Base-by-base conservation (phyloP, 2,888 invertebrate genomes). In the Laothoe populi region DNA sequence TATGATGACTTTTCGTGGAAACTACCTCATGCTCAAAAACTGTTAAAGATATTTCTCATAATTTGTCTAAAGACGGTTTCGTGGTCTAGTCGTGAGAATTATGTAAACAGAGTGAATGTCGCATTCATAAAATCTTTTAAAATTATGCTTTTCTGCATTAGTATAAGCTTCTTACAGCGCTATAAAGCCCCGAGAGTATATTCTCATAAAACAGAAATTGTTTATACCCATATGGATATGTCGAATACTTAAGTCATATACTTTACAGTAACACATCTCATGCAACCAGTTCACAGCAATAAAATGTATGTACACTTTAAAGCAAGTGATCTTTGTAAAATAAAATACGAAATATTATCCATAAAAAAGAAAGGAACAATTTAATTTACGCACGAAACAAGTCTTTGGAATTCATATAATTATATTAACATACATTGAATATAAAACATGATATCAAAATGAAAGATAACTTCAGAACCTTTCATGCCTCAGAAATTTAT, bases 171-270 rank as follows among this genome's bases (percentile, higher is more conserved):
- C 42, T 44, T 44, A 7, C 10, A 44, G 4, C 44, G 10, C 44
- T 44, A 19, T 44, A 44, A 44, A 16, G 8, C 44, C 19, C 19
- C 19, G 8, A 44, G 44, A 19, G 44, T 19, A 19, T 44, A 19
- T 19, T 44, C 44, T 7, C 42, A 44, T 44, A 44, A 44, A 44
- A 44, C 11, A 16, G n/a, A 42, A 42, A 42, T 42, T 16, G 42
- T 42, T 16, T 4, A 16, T 16, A 16, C n/a, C n/a, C n/a, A n/a
- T 42, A 42, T 42, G 42, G 4, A 42, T 42, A 42, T 42, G 16
- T n/a, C 16, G 16, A 16, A 16, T 42, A 42, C 42, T 42, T 42
- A 16, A 42, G 4, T 42, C 40, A 40, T 40, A 40, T 42, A 42
- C 42, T 42, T 1, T 16, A n/a, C n/a, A 42, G 42, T 42, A 42